These are phyloP conservation scores for Caprella mutica DNA, from an alignment of 2,888 invertebrate genomes.

Conservation along the genomic window DNA sequence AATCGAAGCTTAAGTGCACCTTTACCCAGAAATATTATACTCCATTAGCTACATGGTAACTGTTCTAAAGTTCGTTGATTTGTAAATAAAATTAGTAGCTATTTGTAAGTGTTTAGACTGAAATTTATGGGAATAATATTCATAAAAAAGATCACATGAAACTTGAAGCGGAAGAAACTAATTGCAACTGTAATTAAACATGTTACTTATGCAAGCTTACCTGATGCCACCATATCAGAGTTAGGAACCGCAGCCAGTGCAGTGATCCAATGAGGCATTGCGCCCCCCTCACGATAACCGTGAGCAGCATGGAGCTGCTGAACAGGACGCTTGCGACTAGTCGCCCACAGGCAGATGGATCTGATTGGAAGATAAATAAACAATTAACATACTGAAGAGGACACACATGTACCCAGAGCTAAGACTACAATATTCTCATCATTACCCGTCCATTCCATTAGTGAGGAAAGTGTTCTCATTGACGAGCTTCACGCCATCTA, in stretches of 20 bases:
- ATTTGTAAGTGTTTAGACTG: too few species aligned
- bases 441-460: conserved; percentile 77
- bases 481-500: conserved; percentile 78
- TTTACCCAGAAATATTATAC: too few species aligned
- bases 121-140: too few species aligned
- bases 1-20: too few species aligned
- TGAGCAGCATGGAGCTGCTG: conserved; percentile 60
- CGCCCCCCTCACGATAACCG: conserved; percentile 36
- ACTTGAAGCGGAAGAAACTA: too few species aligned
- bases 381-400: neutral
- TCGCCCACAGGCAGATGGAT: conserved; percentile 66
- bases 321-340: conserved; percentile 73
- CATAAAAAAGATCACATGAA: too few species aligned
- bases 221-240: conserved; percentile 80
- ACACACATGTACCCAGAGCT: neutral
- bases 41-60: too few species aligned
- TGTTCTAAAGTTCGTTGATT: too few species aligned
- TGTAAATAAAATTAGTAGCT: too few species aligned
- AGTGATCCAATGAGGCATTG: conserved; percentile 68
- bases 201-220: conserved; percentile 38
- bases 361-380: conserved; percentile 37
- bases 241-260: conserved; percentile 67
- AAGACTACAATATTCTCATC: conserved; percentile 33
- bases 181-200: neutral
- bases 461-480: conserved; percentile 91